Conservation (phyloP, 2,113 vertebrate species). For the Semicossyphus pulcher region DNA sequence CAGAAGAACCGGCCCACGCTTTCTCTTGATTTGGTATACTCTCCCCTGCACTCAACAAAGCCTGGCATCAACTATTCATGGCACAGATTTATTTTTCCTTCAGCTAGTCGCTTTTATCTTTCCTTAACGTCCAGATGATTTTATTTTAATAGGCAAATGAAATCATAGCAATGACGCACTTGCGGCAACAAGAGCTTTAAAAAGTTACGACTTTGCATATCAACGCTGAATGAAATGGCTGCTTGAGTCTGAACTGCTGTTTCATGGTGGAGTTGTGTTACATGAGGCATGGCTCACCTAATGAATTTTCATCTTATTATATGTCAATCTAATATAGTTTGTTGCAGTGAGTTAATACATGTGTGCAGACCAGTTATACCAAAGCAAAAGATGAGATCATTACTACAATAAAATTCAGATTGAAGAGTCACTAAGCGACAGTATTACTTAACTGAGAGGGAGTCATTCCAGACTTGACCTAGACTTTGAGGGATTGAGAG, state of each 20-base stretch:
- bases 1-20: constrained; percentile 19
- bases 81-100: neutral
- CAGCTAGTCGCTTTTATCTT: neutral
- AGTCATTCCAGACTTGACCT: no score
- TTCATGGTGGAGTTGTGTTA: constrained; percentile 2
- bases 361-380: neutral
- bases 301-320: constrained; percentile 2
- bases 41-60: constrained; percentile 9
- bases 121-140: constrained; percentile 26
- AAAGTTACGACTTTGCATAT: constrained; percentile 7
- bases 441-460: no score
- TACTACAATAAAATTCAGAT: neutral
- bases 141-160: constrained; percentile 15
- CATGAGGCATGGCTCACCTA: neutral
- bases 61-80: constrained; percentile 14
- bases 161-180: neutral
- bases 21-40: constrained; percentile 24
- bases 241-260: constrained; percentile 28
- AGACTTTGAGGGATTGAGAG: no score
- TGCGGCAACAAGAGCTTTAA: neutral
- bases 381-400: neutral
- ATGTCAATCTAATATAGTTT: no score
- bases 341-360: neutral
- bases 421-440: neutral
- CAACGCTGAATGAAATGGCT: constrained; percentile 1